Base-by-base conservation (phyloP, 2,113 vertebrate genomes). In the Natator depressus region DNA sequence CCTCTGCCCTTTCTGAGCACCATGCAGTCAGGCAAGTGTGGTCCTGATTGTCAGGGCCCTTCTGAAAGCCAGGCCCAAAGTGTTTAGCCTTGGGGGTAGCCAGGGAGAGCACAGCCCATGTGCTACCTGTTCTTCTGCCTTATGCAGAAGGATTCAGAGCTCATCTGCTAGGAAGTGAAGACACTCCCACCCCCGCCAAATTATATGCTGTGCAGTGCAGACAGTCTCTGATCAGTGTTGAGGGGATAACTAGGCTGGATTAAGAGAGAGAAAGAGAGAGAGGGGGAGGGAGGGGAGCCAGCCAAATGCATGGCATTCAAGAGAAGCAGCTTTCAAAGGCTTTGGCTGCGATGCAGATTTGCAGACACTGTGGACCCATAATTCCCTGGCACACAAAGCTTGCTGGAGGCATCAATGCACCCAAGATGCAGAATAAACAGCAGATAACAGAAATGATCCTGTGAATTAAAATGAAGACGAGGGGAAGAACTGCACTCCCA, bases 281-380 rank as follows among this genome's bases (percentile, higher is more conserved):
- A 93, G 92, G 89, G 89, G 88, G 88, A 84, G 82, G 94, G 90
- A 94, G 82, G 85, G 78, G 29, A 65, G 84, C 0, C 94, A 97
- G 95, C 96, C 93, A 96, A 97, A 96, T 35, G 85, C 88, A 91
- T 93, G 94, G 95, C 94, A 95, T 95, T 96, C 97, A 97, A 97
- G 97, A 93, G 95, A 80, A 97, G 97, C 96, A 94, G 96, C 94
- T 97, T 98, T 97, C 96, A 97, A 96, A 97, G 95, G 96, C 95
- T 94, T 98, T 98, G 97, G 96, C 97, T 97, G 95, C 87, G 91
- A 95, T 94, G 94, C 97, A 94, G 96, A 89, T 96, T 96, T 97
- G 94, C 96, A 96, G 95, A 96, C 96, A 94, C 94, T 96, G 97
- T 96, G 96, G 97, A 95, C 97, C 94, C 95, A 97, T 95, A 94